phyloP scores from a whole-genome alignment of 1,140 invertebrate species.

The Yoshiicerus persimilis region DNA sequence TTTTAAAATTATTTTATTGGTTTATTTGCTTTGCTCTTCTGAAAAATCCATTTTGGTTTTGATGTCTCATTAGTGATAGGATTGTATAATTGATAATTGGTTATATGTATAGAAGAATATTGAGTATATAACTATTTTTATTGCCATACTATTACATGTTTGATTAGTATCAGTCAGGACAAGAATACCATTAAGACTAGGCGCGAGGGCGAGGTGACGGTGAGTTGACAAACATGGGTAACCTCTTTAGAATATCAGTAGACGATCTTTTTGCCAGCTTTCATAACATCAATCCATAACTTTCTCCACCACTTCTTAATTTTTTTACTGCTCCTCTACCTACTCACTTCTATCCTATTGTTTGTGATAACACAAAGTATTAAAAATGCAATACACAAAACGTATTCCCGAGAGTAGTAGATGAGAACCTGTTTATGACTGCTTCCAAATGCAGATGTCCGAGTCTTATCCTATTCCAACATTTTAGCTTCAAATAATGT shows the following conservation, averaged over 20 bases:
- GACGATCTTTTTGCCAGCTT: not conserved
- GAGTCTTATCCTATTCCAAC: no score
- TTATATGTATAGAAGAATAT: no score
- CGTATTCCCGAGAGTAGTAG: not conserved
- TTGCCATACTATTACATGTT: not conserved
- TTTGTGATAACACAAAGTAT: not conserved
- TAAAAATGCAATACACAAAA: not conserved
- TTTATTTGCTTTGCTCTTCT: no score
- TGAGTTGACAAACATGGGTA: not conserved
- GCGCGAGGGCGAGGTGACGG: not conserved
- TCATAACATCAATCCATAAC: not conserved
- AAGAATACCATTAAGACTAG: not conserved
- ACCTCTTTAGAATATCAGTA: not conserved
- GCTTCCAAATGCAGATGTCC: no score
- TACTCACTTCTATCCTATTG: not conserved
- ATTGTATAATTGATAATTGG: no score
- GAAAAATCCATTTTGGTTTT: no score
- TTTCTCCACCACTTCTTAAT: not conserved
- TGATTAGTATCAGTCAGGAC: not conserved
- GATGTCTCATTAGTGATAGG: no score
- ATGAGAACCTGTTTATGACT: no score
- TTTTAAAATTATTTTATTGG: no score
- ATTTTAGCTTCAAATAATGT: no score
- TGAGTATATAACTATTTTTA: no score
- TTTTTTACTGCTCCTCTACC: not conserved